Conservation (phyloP, 2,113 vertebrate species). For the Urocolius indicus region DNA sequence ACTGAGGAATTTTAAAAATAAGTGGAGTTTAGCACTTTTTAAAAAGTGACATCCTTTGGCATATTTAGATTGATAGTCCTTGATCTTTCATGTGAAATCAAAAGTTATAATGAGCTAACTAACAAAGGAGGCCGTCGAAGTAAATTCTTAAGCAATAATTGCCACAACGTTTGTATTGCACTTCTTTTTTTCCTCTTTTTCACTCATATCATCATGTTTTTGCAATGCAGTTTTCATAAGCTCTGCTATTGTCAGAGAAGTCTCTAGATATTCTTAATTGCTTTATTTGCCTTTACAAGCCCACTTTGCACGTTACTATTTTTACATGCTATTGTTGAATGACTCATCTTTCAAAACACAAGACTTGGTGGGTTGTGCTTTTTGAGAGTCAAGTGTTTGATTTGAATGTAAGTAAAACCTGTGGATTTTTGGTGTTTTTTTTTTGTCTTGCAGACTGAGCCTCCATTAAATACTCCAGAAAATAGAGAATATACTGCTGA, state of each 20-base stretch:
- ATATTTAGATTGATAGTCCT: not conserved
- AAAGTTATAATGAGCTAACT: not conserved
- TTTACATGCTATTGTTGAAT: not conserved
- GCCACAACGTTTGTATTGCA: not conserved
- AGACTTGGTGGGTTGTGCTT: not conserved
- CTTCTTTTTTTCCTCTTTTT: not conserved
- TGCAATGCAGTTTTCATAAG: not conserved
- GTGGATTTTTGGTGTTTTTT: not conserved
- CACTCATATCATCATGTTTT: not conserved
- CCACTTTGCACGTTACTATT: not conserved
- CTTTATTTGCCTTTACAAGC: not conserved
- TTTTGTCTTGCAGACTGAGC: constrained; percentile 86
- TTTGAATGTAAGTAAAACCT: not conserved
- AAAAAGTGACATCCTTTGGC: not conserved
- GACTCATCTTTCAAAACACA: not conserved
- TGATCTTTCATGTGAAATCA: not conserved
- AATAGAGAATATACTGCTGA: constrained; percentile 99
- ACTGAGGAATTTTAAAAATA: not conserved
- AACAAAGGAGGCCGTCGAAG: not conserved
- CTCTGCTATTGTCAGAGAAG: not conserved
- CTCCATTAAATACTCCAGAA: constrained; percentile 97
- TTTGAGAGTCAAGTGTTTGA: not conserved
- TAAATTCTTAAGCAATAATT: not conserved
- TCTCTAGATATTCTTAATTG: not conserved
- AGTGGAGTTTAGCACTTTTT: not conserved